Conservation (phyloP, 2,797 vertebrate species). For the Acomys russatus region DNA sequence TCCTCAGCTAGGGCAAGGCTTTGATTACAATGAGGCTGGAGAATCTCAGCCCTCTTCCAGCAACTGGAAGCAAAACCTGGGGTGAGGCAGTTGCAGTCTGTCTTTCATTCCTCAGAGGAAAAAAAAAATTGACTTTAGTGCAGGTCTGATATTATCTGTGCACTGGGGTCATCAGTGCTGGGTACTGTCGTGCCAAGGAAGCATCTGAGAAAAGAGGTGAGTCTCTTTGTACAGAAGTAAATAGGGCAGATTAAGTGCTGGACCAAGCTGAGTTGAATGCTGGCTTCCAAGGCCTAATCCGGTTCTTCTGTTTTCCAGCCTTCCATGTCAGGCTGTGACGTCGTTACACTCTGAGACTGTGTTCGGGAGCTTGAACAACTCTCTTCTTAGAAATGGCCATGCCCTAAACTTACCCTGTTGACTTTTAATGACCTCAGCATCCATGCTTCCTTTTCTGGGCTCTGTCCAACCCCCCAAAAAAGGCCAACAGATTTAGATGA, state of each 20-base stretch:
- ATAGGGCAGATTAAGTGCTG: background rate
- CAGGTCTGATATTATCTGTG: background rate
- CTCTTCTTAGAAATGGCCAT: conserved; percentile 10
- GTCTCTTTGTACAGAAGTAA: background rate
- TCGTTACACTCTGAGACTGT: background rate
- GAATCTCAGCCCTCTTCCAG: background rate
- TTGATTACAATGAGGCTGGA: background rate
- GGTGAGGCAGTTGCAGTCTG: background rate
- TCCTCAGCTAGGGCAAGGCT: background rate
- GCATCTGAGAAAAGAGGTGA: background rate
- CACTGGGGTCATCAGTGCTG: background rate
- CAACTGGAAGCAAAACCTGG: background rate
- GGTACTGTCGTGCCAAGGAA: background rate
- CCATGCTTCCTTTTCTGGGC: conserved; percentile 22
- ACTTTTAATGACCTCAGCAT: background rate
- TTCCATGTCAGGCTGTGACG: background rate
- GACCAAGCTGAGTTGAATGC: background rate
- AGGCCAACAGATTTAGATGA: conserved; percentile 15
- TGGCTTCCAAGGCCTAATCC: background rate
- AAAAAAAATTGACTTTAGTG: background rate
- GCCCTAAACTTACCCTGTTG: background rate
- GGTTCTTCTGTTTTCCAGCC: background rate
- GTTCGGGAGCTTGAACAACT: background rate
- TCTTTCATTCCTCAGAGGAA: background rate
- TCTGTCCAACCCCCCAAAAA: background rate